Percentiles rank a stretch among this genome's conserved stretches.
Evolutionary conservation across 2,888 invertebrate species (phyloP).

Genomic region (Fissipunctia ypsillon): DNA sequence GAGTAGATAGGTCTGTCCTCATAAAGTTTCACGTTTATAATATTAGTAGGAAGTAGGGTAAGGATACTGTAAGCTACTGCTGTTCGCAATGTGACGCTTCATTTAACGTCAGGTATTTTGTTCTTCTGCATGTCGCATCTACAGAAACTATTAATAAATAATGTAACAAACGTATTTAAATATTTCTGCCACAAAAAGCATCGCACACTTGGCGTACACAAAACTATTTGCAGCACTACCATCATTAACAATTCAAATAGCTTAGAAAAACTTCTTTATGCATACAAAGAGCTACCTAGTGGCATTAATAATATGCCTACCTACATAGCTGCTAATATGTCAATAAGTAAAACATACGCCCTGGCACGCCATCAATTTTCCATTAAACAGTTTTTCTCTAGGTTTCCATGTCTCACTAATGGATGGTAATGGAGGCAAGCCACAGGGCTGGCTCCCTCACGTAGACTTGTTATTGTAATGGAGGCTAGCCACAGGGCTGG

Average conservation of each 20-base stretch:
- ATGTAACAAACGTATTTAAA: conserved; percentile 8
- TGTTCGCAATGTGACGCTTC: conserved; percentile 2
- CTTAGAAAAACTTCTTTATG: conserved; percentile 7
- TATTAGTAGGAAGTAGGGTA: too few species aligned
- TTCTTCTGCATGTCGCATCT: conserved; percentile 1
- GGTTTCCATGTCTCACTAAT: conserved; percentile 44
- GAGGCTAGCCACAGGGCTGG: too few species aligned
- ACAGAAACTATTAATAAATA: conserved; percentile 4
- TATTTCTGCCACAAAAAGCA: conserved; percentile 3
- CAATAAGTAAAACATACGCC: conserved; percentile 42
- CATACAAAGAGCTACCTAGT: conserved; percentile 8
- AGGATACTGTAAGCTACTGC: not conserved
- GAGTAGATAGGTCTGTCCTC: too few species aligned
- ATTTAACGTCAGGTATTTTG: conserved; percentile 11
- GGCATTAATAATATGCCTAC: not conserved
- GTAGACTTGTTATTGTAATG: too few species aligned
- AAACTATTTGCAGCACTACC: conserved; percentile 11
- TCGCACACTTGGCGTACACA: conserved; percentile 10
- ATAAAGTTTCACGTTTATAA: too few species aligned
- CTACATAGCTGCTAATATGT: conserved; percentile 44
- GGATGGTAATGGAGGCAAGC: conserved; percentile 41
- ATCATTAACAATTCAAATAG: conserved; percentile 48
- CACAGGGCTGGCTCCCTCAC: too few species aligned
- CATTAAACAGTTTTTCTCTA: conserved; percentile 43
- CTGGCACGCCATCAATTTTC: conserved; percentile 49